Base-by-base conservation (phyloP, 2,888 invertebrate genomes). In the Eupithecia subfuscata region DNA sequence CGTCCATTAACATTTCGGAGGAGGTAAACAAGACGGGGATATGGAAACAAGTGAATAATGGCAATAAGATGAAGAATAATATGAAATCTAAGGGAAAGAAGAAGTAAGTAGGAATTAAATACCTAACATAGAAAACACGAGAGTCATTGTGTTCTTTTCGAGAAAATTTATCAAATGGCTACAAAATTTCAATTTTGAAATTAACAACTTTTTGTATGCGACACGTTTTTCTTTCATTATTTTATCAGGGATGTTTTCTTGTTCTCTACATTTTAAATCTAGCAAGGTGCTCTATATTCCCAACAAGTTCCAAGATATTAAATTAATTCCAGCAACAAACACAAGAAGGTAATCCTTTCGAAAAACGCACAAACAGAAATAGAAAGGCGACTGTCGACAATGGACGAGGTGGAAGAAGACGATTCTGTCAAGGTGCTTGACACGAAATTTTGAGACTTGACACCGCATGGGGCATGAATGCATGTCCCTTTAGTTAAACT, bases 21-120 rank as follows among this genome's bases (percentile, higher is more conserved):
- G 99, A 99, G 91, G 97, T 99, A 75, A 97, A 98, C 88, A 98
- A 98, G 90, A 97, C 98, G 43, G 97, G 98, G 48, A 97, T 99
- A 86, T 99, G 99, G 99, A 98, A 98, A 87, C 98, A 98, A 91
- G 97, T 98, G 18, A 98, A 98, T 88, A 97, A 96, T 84, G 95
- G 95, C 79, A 96, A 96, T 86, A 92, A 95, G 77, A 95, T 94
- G 81, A 93, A 89, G 77, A 87, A 84, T 65, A 91, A 95, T 70
- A 86, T 85, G 80, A 60, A 60, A 60, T 91, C 82, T 16, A 95
- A 95, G 78, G 76, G 85, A 30, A 95, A 90, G 84, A 80, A 34
- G 9, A 64, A 18, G 64, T 64, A 34, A 34, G 30, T 22, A 18
- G 34, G 12, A 64, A 64, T 16, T 0, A 14, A 14, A 52, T 48